Percentiles rank a stretch among this genome's conserved stretches.
These are phyloP conservation scores for Thecocarcelia acutangulata DNA, from an alignment of 2,888 invertebrate genomes.

Conservation along the genomic window DNA sequence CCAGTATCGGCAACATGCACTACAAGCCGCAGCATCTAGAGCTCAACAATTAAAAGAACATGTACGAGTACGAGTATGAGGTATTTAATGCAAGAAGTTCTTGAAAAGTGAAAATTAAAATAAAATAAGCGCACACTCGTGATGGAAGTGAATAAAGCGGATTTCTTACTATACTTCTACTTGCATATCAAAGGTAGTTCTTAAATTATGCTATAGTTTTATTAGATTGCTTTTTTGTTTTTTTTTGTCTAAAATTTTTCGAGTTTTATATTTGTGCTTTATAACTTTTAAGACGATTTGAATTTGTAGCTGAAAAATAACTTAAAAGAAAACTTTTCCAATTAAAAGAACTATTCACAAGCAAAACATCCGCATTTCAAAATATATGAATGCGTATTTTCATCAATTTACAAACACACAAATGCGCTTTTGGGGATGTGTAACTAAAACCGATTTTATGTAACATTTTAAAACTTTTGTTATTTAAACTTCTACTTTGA, in stretches of 20 bases:
- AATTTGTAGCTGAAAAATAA: background rate
- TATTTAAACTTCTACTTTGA: slow-evolving; percentile 50
- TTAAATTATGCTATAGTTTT: slow-evolving; percentile 21
- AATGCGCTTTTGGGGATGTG: background rate
- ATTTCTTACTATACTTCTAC: too few relatives aligned
- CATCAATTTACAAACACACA: slow-evolving; percentile 51
- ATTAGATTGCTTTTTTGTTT: background rate
- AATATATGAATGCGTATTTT: slow-evolving; percentile 9
- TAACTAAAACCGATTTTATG: slow-evolving; percentile 41
- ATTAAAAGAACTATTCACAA: slow-evolving; percentile 70
- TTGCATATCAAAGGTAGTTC: slow-evolving; percentile 8
- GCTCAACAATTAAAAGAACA: slow-evolving; percentile 55
- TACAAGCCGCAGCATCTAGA: slow-evolving; percentile 53
- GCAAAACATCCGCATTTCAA: background rate
- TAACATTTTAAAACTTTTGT: slow-evolving; percentile 50
- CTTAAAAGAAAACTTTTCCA: slow-evolving; percentile 69
- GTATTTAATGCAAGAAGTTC: background rate
- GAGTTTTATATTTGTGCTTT: too few relatives aligned
- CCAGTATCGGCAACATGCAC: slow-evolving; percentile 33
- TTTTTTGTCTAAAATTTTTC: too few relatives aligned
- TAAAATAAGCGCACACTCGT: too few relatives aligned
- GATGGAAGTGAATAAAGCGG: background rate
- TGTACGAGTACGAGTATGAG: slow-evolving; percentile 1
- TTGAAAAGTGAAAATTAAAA: background rate
- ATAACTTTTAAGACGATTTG: background rate